Evolutionary conservation across 1,140 invertebrate genomes (phyloP).

Genomic region (Diprion similis): DNA sequence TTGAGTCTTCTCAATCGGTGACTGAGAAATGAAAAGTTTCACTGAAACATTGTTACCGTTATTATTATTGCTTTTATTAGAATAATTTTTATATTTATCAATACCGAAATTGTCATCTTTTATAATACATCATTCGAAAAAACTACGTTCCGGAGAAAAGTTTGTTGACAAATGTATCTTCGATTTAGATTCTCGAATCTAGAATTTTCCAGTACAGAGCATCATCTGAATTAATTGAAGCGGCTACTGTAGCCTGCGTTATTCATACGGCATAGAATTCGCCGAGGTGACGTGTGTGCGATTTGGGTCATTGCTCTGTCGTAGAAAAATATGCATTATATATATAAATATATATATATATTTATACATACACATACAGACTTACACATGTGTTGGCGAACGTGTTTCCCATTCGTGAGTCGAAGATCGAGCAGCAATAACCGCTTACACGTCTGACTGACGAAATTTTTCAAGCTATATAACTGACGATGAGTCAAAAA

Average conservation of each 20-base stretch:
- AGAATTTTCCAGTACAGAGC: background rate
- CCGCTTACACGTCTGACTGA: too few species aligned
- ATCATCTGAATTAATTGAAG: background rate
- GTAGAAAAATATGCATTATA: background rate
- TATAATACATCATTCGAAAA: too few species aligned
- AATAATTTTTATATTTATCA: too few species aligned
- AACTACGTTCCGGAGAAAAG: too few species aligned
- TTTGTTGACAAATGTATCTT: too few species aligned
- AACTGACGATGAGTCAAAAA: too few species aligned
- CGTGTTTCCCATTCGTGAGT: background rate
- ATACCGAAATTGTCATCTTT: too few species aligned
- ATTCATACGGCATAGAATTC: background rate
- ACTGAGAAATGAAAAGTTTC: too few species aligned
- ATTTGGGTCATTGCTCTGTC: conserved; percentile 2
- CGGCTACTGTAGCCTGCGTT: background rate
- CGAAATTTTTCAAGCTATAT: too few species aligned
- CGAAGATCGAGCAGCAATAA: background rate
- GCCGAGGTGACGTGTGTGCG: background rate
- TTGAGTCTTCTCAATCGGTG: too few species aligned
- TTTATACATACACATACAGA: background rate
- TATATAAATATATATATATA: background rate
- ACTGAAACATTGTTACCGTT: too few species aligned
- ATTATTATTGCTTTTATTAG: too few species aligned
- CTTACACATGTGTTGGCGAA: background rate
- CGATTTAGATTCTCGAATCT: background rate